Conservation (phyloP, 1,140 invertebrate genomes). For the Trigoniulus corallinus region DNA sequence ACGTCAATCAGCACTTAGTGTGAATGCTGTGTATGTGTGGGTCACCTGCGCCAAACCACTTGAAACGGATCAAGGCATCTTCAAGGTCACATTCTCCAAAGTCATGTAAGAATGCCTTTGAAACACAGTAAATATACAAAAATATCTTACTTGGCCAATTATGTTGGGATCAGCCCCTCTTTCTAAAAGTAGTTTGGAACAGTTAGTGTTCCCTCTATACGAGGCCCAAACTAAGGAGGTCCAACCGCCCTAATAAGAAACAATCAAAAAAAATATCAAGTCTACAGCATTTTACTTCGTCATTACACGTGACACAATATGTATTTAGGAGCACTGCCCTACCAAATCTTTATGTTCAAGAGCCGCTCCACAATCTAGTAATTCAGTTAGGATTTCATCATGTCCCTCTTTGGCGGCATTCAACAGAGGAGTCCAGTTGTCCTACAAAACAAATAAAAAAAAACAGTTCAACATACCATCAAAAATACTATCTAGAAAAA, state of each 20-base stretch:
- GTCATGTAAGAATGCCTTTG: too few relatives aligned
- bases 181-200: slow-evolving; percentile 65
- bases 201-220: slow-evolving; percentile 71
- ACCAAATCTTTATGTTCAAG: slow-evolving; percentile 89
- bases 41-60: too few relatives aligned
- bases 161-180: slow-evolving; percentile 84
- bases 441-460: slow-evolving; percentile 31
- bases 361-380: slow-evolving; percentile 66
- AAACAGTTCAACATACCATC: slow-evolving; percentile 2
- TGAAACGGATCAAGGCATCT: too few relatives aligned
- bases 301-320: too few relatives aligned
- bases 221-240: slow-evolving; percentile 93
- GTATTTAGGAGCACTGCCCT: too few relatives aligned
- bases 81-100: too few relatives aligned
- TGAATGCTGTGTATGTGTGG: too few relatives aligned
- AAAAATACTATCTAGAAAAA: background rate
- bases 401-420: slow-evolving; percentile 82
- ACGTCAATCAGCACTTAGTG: too few relatives aligned
- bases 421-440: slow-evolving; percentile 82
- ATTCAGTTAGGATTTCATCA: slow-evolving; percentile 56
- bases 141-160: slow-evolving; percentile 53
- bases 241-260: slow-evolving; percentile 67
- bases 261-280: slow-evolving; percentile 2
- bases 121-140: background rate
- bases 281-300: too few relatives aligned